Base-by-base conservation (phyloP, 2,888 invertebrate species). In the Synanthedon formicaeformis region DNA sequence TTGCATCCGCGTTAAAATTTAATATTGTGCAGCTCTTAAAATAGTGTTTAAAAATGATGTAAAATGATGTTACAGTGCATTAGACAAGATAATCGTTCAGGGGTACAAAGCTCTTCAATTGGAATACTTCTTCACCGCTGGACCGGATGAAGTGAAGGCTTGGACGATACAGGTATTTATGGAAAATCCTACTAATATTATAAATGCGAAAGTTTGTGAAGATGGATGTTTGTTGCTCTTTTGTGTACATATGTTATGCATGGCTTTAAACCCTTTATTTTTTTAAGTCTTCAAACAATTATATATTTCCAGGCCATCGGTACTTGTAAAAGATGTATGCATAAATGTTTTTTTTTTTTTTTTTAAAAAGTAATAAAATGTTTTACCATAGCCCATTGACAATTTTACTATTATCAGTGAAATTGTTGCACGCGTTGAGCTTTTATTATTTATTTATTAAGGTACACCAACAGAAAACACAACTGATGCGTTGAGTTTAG, bases 51-150 rank as follows among this genome's bases (percentile, higher is more conserved):
- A n/a, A n/a, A n/a, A n/a, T n/a, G n/a, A n/a, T n/a, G n/a, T 51
- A 50, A 16, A 10, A 34, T 34, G 2, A 34, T 34, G 34, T 88
- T 89, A 50, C 82, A 96, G 97, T 79, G 94, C 95, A 8, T 86
- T 99, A 71, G 97, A 97, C 65, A 99, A 99, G 89, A 99, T 99
- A 63, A 97, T 99, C 67, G 91, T 97, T 2, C 96, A 95, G 72
- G 99, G 99, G 14, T 99, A 99, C 89, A 98, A 97, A 77, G 94
- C 98, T 0, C 88, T 99, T 52, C 96, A 98, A 67, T 86, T 99
- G 66, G 95, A 96, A 78, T 99, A 99, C 78, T 99, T 99, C 90
- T 99, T 99, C 86, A 99, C 99, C 1, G 91, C 96, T 53, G 99
- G 99, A 13, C 90, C 93, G 50, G 99, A 99, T 81, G 99, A 99